Conservation (phyloP, 1,140 invertebrate genomes). For the Lysiphlebus fabarum region DNA sequence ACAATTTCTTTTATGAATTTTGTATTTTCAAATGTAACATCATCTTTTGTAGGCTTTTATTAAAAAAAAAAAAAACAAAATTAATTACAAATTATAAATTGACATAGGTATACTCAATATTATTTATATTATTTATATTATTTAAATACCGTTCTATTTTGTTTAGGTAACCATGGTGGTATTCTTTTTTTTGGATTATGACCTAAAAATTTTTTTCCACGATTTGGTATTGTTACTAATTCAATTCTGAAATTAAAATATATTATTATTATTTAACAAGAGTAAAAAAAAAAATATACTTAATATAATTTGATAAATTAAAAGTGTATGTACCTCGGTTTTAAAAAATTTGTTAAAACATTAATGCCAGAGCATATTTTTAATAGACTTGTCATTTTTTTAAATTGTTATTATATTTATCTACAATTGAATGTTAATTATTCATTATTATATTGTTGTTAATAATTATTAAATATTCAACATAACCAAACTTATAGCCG, state of each 20-base stretch:
- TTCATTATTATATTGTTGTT: neutral
- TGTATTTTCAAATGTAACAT: conserved; percentile 75
- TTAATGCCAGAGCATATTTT: conserved; percentile 31
- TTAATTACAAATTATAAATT: conserved; percentile 23
- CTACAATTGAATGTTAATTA: neutral
- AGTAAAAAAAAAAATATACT: neutral
- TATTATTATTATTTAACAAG: conserved; percentile 1
- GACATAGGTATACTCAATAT: conserved; percentile 16
- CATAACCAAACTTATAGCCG: too few relatives aligned
- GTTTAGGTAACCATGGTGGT: conserved; percentile 60
- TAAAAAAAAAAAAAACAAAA: conserved; percentile 23
- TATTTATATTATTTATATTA: conserved; percentile 6
- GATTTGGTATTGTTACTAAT: conserved; percentile 19
- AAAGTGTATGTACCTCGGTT: conserved; percentile 33
- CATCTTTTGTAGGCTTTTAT: conserved; percentile 63
- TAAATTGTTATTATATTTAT: neutral
- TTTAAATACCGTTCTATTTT: conserved; percentile 53
- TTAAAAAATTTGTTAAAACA: conserved; percentile 34
- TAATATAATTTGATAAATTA: neutral
- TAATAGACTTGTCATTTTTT: conserved; percentile 36
- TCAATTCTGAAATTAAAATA: conserved; percentile 28
- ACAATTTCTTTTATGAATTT: conserved; percentile 79
- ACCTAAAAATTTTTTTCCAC: conserved; percentile 16
- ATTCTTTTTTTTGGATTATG: conserved; percentile 52
- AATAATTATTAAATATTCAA: too few relatives aligned